A percentile compares a stretch with the other conserved stretches of the same genome.
phyloP scores from a whole-genome alignment of 92 coral and sea anemone genomes.

The Porites evermanni region DNA sequence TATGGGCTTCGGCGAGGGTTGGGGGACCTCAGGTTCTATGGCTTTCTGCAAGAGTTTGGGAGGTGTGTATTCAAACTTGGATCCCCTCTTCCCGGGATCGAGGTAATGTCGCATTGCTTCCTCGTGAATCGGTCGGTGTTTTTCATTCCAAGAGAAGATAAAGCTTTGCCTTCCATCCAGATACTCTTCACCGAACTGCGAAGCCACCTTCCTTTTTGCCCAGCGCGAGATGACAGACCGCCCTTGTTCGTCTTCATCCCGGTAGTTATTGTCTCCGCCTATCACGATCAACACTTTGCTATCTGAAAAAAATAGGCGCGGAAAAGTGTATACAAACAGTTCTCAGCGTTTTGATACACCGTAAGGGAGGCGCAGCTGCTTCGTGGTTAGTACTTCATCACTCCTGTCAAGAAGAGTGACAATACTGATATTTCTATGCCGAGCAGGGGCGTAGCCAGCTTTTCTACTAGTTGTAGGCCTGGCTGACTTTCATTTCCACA shows the following conservation, averaged over 20 bases:
- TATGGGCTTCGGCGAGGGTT: too few relatives aligned
- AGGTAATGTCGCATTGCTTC: slow-evolving; percentile 61
- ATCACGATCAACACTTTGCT: slow-evolving; percentile 57
- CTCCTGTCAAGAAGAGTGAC: too few relatives aligned
- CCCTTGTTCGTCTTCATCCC: slow-evolving; percentile 44
- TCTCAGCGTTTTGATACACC: background rate
- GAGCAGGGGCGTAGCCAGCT: too few relatives aligned
- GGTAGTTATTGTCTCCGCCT: slow-evolving; percentile 62
- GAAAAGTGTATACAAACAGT: background rate
- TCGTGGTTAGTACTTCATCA: too few relatives aligned
- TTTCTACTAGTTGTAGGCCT: too few relatives aligned
- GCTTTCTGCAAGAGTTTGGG: background rate
- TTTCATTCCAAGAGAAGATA: slow-evolving; percentile 61
- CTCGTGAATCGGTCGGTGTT: slow-evolving; percentile 63
- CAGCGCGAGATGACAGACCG: slow-evolving; percentile 54
- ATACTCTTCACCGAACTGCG: slow-evolving; percentile 57
- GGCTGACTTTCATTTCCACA: too few relatives aligned
- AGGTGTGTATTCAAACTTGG: slow-evolving; percentile 35
- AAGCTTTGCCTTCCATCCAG: slow-evolving; percentile 65
- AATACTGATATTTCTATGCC: too few relatives aligned
- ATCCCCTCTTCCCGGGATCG: slow-evolving; percentile 32
- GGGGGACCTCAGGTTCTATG: background rate
- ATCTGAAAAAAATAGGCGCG: background rate
- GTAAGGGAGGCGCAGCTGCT: background rate
- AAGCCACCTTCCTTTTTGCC: slow-evolving; percentile 47